A percentile compares a stretch with the other conserved stretches of the same genome.
Conservation (phyloP, 2,113 vertebrate genomes). For the Ailuropoda melanoleuca region DNA sequence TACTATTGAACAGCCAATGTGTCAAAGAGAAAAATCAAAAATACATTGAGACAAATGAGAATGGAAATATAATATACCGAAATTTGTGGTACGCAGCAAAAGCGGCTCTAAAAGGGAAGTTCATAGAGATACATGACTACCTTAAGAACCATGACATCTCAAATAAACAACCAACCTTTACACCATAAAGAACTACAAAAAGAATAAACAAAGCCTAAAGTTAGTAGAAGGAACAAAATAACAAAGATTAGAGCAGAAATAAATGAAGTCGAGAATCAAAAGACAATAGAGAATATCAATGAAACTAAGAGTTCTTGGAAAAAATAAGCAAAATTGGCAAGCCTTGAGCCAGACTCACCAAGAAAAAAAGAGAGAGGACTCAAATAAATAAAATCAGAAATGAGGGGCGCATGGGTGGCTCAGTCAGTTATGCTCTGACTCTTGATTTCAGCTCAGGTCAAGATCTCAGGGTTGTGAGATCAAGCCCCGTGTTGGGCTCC, state of each 20-base stretch:
- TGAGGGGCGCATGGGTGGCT: not conserved
- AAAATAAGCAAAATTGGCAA: not conserved
- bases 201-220: not conserved
- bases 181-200: not conserved
- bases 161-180: not conserved
- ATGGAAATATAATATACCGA: not conserved
- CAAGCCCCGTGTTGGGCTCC: not conserved
- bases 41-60: not conserved
- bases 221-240: not conserved
- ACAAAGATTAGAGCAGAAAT: not conserved
- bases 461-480: not conserved
- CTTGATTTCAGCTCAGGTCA: not conserved
- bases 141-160: not conserved
- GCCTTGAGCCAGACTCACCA: not conserved
- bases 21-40: not conserved
- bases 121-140: not conserved
- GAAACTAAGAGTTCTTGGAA: not conserved
- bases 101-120: not conserved
- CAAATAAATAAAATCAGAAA: not conserved
- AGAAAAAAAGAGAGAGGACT: not conserved
- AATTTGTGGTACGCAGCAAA: not conserved
- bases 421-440: not conserved
- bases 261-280: not conserved
- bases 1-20: not conserved
- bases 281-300: not conserved